Base-by-base conservation (phyloP, 2,888 invertebrate genomes). In the Melinaea marsaeus region DNA sequence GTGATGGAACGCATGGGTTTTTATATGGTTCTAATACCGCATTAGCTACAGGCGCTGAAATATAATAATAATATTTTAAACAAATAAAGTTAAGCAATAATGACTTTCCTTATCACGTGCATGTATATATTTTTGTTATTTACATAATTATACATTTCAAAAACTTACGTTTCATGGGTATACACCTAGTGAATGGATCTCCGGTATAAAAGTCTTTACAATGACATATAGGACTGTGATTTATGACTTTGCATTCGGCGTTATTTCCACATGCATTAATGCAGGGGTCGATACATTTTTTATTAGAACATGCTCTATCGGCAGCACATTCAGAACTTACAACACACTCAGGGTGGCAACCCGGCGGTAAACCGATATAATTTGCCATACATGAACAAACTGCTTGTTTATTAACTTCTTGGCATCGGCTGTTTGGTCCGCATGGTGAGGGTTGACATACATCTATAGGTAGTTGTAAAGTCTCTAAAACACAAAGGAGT, bases 271-370 rank as follows among this genome's bases (percentile, higher is more conserved):
- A 95, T 32, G 92, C 91, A 73, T 93, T 93, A 32, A 91, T 84
- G 72, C 97, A 97, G 48, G 97, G 96, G 80, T 96, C 92, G 57
- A 89, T 84, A 79, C 97, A 97, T 85, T 95, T 95, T 70, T 94
- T 94, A 75, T 94, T 93, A 9, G 95, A 85, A 76, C 97, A 97
- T 4, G 96, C 94, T 77, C 93, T 93, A 71, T 94, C 93, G 61
- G 91, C 90, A 3, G 94, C 81, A 81, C 97, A 97, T 81, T 96
- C 96, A 0, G 94, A 92, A 74, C 95, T 96, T 54, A 94, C 90
- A 9, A 93, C 92, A 79, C 96, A 96, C 83, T 96, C 95, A 13
- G 95, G 95, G 58, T 94, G 92, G 78, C 95, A 96, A 37, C 93
- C 93, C 65, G 94, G 94, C 48, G 96, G 95, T 72, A 92, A 91